Evolutionary conservation across 2,797 vertebrate species (phyloP).

Genomic region (Synaphobranchus kaupii): DNA sequence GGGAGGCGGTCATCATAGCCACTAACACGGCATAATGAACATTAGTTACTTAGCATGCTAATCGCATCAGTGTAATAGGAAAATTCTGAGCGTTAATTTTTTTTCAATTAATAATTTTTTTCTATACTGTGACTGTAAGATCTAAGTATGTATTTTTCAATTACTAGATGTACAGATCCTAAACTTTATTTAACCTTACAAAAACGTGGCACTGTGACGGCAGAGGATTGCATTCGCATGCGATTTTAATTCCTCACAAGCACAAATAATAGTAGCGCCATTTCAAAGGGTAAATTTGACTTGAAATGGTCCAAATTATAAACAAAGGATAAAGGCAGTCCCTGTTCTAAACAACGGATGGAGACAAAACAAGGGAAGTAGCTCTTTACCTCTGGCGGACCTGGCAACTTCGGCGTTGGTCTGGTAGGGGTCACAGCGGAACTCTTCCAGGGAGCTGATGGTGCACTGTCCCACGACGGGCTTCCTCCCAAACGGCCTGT

Average conservation of each 20-base stretch:
- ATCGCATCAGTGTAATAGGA: neutral
- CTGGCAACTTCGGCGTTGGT: slow-evolving; percentile 66
- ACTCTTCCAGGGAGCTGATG: slow-evolving; percentile 82
- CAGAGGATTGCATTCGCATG: neutral
- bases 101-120: neutral
- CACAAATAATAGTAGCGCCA: neutral
- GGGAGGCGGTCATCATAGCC: slow-evolving; percentile 75
- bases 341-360: neutral
- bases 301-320: neutral
- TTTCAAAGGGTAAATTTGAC: neutral
- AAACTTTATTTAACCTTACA: neutral
- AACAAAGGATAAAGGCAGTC: neutral
- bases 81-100: no score
- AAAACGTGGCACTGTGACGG: neutral
- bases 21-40: slow-evolving; percentile 58
- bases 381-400: slow-evolving; percentile 82
- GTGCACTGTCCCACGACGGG: slow-evolving; percentile 95
- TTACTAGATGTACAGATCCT: neutral
- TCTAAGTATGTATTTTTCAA: neutral
- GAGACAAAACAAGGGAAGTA: neutral
- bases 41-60: neutral
- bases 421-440: slow-evolving; percentile 87
- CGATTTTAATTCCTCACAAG: neutral
- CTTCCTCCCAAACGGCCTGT: slow-evolving; percentile 93
- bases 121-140: neutral